Evolutionary conservation across 2,113 vertebrate genomes (phyloP).

Genomic region (Corythoichthys intestinalis): DNA sequence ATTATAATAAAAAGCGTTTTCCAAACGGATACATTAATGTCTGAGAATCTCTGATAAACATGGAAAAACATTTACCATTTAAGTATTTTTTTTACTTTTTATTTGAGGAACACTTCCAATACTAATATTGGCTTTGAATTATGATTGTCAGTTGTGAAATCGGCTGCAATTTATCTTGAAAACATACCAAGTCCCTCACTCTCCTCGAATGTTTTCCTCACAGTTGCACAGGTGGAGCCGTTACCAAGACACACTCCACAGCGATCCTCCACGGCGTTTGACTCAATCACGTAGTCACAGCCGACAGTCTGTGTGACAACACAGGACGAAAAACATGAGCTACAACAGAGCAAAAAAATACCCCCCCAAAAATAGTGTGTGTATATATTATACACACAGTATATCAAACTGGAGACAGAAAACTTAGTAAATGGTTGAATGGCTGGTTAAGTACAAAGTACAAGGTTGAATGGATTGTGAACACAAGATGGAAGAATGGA

Average conservation of each 20-base stretch:
- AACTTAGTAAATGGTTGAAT: neutral
- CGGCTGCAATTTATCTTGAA: neutral
- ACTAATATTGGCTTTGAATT: neutral
- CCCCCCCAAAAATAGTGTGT: too few relatives aligned
- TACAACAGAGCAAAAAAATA: neutral
- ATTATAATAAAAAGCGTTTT: neutral
- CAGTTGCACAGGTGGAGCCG: conserved; percentile 85
- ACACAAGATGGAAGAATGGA: neutral
- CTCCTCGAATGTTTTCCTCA: conserved; percentile 83
- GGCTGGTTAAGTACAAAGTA: neutral
- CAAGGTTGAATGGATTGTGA: neutral
- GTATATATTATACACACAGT: neutral
- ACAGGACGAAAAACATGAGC: neutral
- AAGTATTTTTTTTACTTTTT: too few relatives aligned
- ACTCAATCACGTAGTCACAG: conserved; percentile 91
- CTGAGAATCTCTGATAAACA: neutral
- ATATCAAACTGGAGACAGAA: neutral
- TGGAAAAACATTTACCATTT: neutral
- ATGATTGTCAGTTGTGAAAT: neutral
- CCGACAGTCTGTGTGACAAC: conserved; percentile 79
- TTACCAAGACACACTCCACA: conserved; percentile 90
- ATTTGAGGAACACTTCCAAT: neutral
- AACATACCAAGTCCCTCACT: conserved; percentile 83
- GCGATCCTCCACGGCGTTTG: conserved; percentile 81
- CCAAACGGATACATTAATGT: neutral